A percentile compares a stretch with the other conserved stretches of the same genome.
These are phyloP conservation scores for Alentia gelatinosa DNA, from an alignment of 2,888 invertebrate genomes.

Conservation along the genomic window DNA sequence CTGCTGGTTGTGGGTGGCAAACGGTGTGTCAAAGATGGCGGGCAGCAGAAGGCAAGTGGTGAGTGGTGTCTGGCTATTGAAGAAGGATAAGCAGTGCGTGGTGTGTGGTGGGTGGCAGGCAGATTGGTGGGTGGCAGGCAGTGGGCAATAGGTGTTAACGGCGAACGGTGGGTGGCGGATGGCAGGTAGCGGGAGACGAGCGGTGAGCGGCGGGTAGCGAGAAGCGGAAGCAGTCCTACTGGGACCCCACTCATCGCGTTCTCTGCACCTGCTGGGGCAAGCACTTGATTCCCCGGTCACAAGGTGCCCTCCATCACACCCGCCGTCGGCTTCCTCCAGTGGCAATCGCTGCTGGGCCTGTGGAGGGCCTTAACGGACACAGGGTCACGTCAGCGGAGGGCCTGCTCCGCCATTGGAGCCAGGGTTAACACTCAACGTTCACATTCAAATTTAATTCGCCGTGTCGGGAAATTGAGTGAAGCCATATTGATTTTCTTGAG, in stretches of 20 bases:
- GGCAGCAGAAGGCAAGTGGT: no score
- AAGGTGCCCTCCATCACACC: conserved; percentile 46
- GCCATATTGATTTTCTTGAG: background rate
- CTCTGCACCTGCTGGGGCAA: conserved; percentile 37
- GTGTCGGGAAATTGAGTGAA: background rate
- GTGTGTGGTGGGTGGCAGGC: no score
- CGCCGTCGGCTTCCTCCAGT: background rate
- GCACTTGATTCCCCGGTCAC: conserved; percentile 52
- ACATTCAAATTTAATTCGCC: background rate
- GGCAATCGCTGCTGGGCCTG: background rate
- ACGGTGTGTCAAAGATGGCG: no score
- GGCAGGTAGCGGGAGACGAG: background rate
- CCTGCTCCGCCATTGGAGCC: no score
- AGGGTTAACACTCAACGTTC: background rate
- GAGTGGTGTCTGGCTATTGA: no score
- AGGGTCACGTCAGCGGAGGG: no score
- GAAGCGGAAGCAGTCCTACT: background rate
- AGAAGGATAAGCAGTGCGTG: no score
- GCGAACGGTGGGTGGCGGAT: background rate
- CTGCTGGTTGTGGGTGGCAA: no score
- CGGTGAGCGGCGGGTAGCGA: background rate
- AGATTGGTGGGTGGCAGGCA: no score
- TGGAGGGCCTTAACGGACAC: background rate
- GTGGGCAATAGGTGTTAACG: background rate
- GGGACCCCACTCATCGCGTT: conserved; percentile 39